Evolutionary conservation across 2,797 vertebrate genomes (phyloP), one percentile per base, ranked within the genome.

Genomic region (Sphenopsis melanotis): DNA sequence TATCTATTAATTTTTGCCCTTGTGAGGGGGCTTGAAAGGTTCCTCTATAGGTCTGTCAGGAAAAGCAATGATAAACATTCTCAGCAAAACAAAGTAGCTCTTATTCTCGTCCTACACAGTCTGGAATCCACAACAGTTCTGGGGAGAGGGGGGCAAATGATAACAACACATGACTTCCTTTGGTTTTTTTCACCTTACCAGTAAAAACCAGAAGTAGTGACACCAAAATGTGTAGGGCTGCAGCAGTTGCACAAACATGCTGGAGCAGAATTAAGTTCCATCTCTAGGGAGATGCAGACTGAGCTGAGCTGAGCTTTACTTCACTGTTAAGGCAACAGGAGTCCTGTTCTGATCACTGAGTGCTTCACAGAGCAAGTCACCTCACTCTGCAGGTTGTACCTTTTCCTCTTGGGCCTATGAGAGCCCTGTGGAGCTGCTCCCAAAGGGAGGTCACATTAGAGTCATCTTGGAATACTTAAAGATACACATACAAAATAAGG

Each of bases 391-490:
- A 46, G 18, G 36, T 77, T 41, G 64, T 30, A 42, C 78, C 94
- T 74, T 79, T 76, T 72, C 71, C 63, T 82, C 39, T 36, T 41
- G 65, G 59, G 53, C 49, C 52, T 56, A 5, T 1, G 52, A 92
- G 70, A 49, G 30, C 18, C 14, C 74, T 42, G 36, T 19, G 71
- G 42, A 84, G 70, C 81, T 84, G 63, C 36, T 94, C 90, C 83
- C 91, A 68, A 95, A 88, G 92, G 66, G 81, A 95, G 72, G 76
- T 64, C 86, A 60, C 30, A 18, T 77, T 29, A 71, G 15, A 78
- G 79, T 13, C 32, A 41, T 41, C 39, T 9, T 22, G 19, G 32
- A 91, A 75, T 23, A 56, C 71, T 93, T 74, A 86, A 79, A 79
- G 41, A 71, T 63, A 75, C 0, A 13, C 66, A 89, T 49, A 77